Conservation (phyloP, 2,113 vertebrate genomes). For the Electrona antarctica region DNA sequence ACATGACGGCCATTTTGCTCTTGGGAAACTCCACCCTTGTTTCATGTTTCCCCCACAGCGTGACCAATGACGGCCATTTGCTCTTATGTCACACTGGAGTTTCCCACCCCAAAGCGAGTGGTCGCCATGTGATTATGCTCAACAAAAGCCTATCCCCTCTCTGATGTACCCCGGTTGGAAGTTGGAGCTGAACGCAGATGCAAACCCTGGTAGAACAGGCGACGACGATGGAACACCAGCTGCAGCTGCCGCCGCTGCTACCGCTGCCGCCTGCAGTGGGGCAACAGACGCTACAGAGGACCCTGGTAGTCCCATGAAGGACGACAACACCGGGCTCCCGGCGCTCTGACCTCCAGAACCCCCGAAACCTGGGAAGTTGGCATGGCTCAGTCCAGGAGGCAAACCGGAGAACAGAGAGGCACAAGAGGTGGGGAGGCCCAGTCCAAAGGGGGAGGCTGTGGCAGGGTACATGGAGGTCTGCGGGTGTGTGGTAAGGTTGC, state of each 20-base stretch:
- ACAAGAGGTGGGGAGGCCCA: slow-evolving; percentile 84
- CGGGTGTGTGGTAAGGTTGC: slow-evolving; percentile 61
- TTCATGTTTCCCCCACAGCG: too few relatives aligned
- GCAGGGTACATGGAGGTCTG: slow-evolving; percentile 78
- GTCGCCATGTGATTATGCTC: too few relatives aligned
- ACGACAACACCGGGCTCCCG: slow-evolving; percentile 88
- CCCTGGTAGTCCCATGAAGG: slow-evolving; percentile 91
- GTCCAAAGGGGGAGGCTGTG: slow-evolving; percentile 82
- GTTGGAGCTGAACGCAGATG: slow-evolving; percentile 96
- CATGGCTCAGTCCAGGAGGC: slow-evolving; percentile 80
- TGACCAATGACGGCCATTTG: too few relatives aligned
- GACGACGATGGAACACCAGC: slow-evolving; percentile 82
- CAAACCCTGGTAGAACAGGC: slow-evolving; percentile 92
- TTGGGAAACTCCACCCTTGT: too few relatives aligned
- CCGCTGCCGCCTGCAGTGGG: slow-evolving; percentile 81
- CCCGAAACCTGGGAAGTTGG: slow-evolving; percentile 88
- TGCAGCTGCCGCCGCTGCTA: slow-evolving; percentile 77
- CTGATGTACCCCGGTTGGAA: slow-evolving; percentile 90
- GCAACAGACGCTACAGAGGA: slow-evolving; percentile 87
- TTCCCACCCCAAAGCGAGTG: too few relatives aligned
- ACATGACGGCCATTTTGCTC: too few relatives aligned
- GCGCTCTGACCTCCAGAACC: slow-evolving; percentile 84
- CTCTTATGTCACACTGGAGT: too few relatives aligned
- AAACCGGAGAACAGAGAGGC: slow-evolving; percentile 85
- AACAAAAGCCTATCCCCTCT: slow-evolving; percentile 68